These are phyloP conservation scores for Chymomyza procnemis DNA, from an alignment of 2,888 invertebrate species.

Conservation along the genomic window DNA sequence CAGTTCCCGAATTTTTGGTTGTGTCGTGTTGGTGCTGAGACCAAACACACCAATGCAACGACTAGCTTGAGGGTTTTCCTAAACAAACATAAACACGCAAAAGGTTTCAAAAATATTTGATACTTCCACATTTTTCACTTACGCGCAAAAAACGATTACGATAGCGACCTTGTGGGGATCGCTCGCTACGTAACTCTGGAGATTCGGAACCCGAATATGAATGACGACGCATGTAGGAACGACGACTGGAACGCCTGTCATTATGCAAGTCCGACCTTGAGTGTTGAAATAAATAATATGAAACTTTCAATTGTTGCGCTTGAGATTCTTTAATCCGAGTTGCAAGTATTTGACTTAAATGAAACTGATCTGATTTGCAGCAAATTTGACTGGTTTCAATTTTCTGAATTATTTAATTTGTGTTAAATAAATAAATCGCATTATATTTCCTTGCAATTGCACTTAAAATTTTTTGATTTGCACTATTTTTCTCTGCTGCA, in stretches of 20 bases:
- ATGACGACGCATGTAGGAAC: constrained; percentile 26
- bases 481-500: constrained; percentile 2
- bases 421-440: neutral
- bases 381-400: constrained; percentile 1
- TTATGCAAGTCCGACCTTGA: constrained; percentile 81
- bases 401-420: neutral
- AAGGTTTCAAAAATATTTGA: neutral
- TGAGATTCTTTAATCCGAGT: constrained; percentile 27
- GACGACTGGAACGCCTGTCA: constrained; percentile 84
- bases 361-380: constrained; percentile 24
- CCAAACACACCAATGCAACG: constrained; percentile 97
- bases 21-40: constrained; percentile 93
- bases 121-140: constrained; percentile 17
- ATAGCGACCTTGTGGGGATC: constrained; percentile 39
- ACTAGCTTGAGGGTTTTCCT: constrained; percentile 86
- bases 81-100: neutral
- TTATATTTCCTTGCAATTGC: neutral
- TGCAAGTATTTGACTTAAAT: constrained; percentile 32
- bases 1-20: constrained; percentile 93
- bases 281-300: constrained; percentile 31
- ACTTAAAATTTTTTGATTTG: neutral
- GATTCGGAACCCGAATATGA: constrained; percentile 39
- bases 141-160: constrained; percentile 52
- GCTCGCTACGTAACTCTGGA: constrained; percentile 16
- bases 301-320: constrained; percentile 41